A percentile compares a stretch with the other conserved stretches of the same genome.
Evolutionary conservation across 2,797 vertebrate species (phyloP).

Genomic region (Carapus acus): DNA sequence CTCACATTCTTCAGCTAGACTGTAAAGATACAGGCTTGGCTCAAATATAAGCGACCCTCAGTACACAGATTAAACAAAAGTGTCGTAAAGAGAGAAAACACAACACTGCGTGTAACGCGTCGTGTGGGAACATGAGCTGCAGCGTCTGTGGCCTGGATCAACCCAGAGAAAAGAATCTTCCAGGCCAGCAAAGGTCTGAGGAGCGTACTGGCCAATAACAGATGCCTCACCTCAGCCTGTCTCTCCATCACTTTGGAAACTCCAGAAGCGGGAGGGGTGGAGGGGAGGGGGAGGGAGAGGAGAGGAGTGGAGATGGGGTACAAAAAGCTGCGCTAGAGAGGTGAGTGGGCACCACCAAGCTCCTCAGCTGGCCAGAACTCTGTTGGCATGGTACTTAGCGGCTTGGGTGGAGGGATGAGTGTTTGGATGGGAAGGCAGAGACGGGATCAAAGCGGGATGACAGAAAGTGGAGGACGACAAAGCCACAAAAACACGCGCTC

Average conservation of each 20-base stretch:
- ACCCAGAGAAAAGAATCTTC: slow-evolving; percentile 51
- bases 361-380: slow-evolving; percentile 27
- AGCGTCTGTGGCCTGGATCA: slow-evolving; percentile 38
- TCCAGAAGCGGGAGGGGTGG: slow-evolving; percentile 37
- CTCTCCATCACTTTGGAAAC: slow-evolving; percentile 61
- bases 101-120: slow-evolving; percentile 6
- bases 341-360: slow-evolving; percentile 36
- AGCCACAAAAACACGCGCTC: slow-evolving; percentile 6
- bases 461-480: slow-evolving; percentile 8
- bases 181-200: slow-evolving; percentile 56
- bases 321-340: background rate
- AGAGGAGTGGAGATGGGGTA: slow-evolving; percentile 41
- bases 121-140: slow-evolving; percentile 59
- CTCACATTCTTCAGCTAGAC: slow-evolving; percentile 49
- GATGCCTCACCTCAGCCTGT: slow-evolving; percentile 69
- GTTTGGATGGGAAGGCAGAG: slow-evolving; percentile 19
- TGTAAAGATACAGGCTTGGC: slow-evolving; percentile 34
- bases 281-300: slow-evolving; percentile 22
- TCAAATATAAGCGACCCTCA: slow-evolving; percentile 19
- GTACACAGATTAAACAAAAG: slow-evolving; percentile 48
- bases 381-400: slow-evolving; percentile 17
- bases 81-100: slow-evolving; percentile 19
- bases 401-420: slow-evolving; percentile 44
- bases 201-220: too few species aligned
- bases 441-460: slow-evolving; percentile 33